Evolutionary conservation across 2,888 invertebrate species (phyloP), one percentile per base, ranked within the genome.

Genomic region (Vandiemenella viatica): DNA sequence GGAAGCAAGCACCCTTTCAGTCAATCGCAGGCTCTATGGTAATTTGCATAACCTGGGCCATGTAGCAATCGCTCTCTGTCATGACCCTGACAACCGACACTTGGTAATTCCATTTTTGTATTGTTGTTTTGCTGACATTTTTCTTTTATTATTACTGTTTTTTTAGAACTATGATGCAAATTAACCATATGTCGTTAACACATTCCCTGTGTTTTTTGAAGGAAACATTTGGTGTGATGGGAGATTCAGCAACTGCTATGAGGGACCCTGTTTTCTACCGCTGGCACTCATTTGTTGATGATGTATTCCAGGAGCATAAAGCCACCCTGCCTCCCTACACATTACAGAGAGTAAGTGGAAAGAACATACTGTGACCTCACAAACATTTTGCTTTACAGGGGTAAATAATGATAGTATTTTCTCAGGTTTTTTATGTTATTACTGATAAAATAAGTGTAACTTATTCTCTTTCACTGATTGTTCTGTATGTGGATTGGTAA

Each of bases 1-100:
- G 62, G 89, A 89, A 65, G 73, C 85, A 0, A 78, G 79, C 23
- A 73, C 76, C 53, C 62, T 86, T 40, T 80, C 83, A 41, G 75
- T 76, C 5, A 86, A 87, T 67, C 68, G 74, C 2, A 67, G 68
- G 23, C 71, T 80, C 60, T 87, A 86, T 61, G 89, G 89, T 0
- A 81, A 86, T 64, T 59, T 87, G 37, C 89, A 90, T 67, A 89
- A 89, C 66, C 73, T 81, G 67, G 87, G 86, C 0, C 89, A 89
- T 60, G 76, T 84, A 4, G 74, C 84, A 60, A 76, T 88, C 52
- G 77, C 84, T 0, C 81, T 78, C 61, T 67, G 78, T 3, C 88
- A 89, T 60, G 89, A 90, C 64, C 87, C 88, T 0, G 85, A 86
- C 63, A 78, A 80, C 61, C 71, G 79, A 50, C 78, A 81, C 61